Conservation (phyloP, 2,888 invertebrate species). For the Arenicola marina region DNA sequence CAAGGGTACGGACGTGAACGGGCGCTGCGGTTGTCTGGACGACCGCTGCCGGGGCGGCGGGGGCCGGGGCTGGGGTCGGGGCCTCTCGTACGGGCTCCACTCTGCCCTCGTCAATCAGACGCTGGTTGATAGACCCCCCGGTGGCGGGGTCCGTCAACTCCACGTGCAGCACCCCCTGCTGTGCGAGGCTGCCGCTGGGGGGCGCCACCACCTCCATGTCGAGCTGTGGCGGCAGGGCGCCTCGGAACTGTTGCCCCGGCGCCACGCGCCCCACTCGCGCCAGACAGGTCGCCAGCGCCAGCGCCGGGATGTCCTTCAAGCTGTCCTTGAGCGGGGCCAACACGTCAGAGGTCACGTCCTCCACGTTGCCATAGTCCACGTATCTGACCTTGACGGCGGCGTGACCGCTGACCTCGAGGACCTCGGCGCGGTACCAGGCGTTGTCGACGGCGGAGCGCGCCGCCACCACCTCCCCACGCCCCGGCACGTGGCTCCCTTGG, state of each 20-base stretch:
- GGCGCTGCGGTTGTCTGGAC: too few species aligned
- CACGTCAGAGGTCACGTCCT: slow-evolving; percentile 70
- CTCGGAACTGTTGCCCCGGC: background rate
- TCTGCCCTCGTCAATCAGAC: background rate
- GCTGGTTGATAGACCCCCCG: background rate
- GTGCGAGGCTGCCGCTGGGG: too few species aligned
- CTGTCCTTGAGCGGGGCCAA: slow-evolving; percentile 75
- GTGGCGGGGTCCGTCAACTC: background rate
- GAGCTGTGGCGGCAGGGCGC: slow-evolving; percentile 64
- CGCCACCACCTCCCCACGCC: slow-evolving; percentile 78
- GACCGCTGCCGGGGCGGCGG: too few species aligned
- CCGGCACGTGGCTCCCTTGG: background rate
- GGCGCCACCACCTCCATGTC: background rate
- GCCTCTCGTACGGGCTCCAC: background rate
- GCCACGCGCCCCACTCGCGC: slow-evolving; percentile 62
- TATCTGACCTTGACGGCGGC: slow-evolving; percentile 73
- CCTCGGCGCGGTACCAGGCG: slow-evolving; percentile 76
- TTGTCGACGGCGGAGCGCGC: slow-evolving; percentile 80
- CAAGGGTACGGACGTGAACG: background rate
- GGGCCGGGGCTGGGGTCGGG: background rate
- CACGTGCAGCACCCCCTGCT: background rate
- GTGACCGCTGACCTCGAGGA: slow-evolving; percentile 70
- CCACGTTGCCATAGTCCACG: slow-evolving; percentile 86
- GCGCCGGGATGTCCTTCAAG: slow-evolving; percentile 73
- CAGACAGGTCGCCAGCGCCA: slow-evolving; percentile 74